Base-by-base conservation (phyloP, 1,140 invertebrate species). In the Ceratosolen solmsi region DNA sequence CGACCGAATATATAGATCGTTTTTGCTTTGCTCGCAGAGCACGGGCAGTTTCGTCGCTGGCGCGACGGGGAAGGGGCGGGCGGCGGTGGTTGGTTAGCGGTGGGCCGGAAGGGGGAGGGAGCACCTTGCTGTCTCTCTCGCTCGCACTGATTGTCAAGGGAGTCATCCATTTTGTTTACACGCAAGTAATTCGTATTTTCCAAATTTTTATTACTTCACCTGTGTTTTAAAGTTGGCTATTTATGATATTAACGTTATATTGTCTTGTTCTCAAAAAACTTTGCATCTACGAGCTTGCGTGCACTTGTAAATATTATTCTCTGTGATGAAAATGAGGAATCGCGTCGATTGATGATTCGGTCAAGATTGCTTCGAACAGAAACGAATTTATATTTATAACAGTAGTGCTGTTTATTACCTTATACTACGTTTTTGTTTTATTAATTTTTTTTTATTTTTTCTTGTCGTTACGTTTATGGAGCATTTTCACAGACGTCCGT, bases 131-230 rank as follows among this genome's bases (percentile, higher is more conserved):
- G 22, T 75, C 73, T 75, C 74, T 41, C 74, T 76, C 22, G 13
- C 74, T 56, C 74, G 15, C 38, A 60, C 38, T n/a, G 56, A 41
- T 83, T 86, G 86, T 87, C 86, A 88, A 88, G 86, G 85, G 84
- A 78, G 86, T 79, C 88, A 88, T 87, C 88, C 88, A 89, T 89
- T 88, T 89, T 89, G 88, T 89, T 89, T 89, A 89, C 84, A 86
- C 83, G 82, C 83, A 17, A 60, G 25, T 56, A 58, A 71, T 79
- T 54, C 20, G 3, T 27, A 73, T 49, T 76, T 86, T 82, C 77
- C 38, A 79, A 87, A 86, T 84, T 86, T 85, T 85, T 80, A 77
- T 71, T 33, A 77, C 75, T 11, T 63, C 77, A 22, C 33, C 33
- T 77, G 41, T 36, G 49, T 73, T 46, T 79, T 83, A 49, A 51